Conservation (phyloP, 2,797 vertebrate genomes). For the Loris lydekkerianus region DNA sequence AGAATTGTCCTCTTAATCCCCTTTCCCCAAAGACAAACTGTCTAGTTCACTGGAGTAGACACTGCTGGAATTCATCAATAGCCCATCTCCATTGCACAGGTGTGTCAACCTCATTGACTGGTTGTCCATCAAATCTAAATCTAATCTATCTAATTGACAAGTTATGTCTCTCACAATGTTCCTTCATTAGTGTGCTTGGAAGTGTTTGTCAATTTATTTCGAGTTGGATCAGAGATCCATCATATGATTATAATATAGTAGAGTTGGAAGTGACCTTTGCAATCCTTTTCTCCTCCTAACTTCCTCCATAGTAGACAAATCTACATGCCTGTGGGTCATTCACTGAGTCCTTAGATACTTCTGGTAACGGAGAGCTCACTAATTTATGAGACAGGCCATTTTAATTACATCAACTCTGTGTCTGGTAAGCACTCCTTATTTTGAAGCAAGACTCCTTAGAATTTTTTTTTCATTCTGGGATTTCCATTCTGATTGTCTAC, state of each 20-base stretch:
- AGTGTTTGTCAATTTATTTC: slow-evolving; percentile 72
- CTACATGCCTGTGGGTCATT: neutral
- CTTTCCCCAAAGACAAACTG: slow-evolving; percentile 61
- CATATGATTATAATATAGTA: slow-evolving; percentile 62
- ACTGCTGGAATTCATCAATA: slow-evolving; percentile 60
- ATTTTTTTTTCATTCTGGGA: neutral
- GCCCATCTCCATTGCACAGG: slow-evolving; percentile 47
- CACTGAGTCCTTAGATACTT: neutral
- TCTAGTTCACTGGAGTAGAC: slow-evolving; percentile 42
- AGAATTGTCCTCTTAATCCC: slow-evolving; percentile 32
- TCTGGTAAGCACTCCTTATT: neutral
- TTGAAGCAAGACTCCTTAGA: neutral
- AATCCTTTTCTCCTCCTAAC: slow-evolving; percentile 14
- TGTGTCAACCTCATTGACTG: slow-evolving; percentile 71
- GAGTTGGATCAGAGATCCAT: slow-evolving; percentile 42
- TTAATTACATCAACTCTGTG: neutral
- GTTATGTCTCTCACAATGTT: slow-evolving; percentile 50
- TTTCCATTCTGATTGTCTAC: neutral
- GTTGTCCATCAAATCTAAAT: slow-evolving; percentile 73
- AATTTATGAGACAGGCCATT: slow-evolving; percentile 23
- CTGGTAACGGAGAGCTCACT: neutral
- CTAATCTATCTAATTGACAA: slow-evolving; percentile 70
- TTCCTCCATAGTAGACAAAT: neutral
- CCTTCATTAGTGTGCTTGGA: slow-evolving; percentile 66
- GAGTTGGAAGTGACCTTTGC: slow-evolving; percentile 53